Base-by-base conservation (phyloP, 2,888 invertebrate genomes). In the Sicus ferrugineus region DNA sequence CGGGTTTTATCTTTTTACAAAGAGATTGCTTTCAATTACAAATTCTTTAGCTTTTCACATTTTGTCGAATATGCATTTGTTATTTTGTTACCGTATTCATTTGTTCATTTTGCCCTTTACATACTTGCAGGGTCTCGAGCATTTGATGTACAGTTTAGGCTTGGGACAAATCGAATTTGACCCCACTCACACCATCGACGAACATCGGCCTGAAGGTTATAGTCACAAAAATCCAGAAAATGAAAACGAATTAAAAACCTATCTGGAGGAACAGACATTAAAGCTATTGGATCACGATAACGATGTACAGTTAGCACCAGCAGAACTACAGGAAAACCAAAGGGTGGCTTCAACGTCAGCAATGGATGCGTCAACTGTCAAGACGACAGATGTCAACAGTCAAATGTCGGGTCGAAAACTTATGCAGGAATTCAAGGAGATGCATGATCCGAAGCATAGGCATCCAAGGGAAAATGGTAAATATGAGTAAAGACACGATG, bases 71-170 rank as follows among this genome's bases (percentile, higher is more conserved):
- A 54, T 9, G 14, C 23, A 52, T 52, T 7, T 52, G n/a, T 52
- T 52, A 52, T 3, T 1, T 2, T 23, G 23, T 23, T 23, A 23
- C 4, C 2, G 21, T 21, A 28, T 54, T 54, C 11, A 54, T 14
- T 23, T 23, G 21, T 23, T n/a, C 21, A 23, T n/a, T 38, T 61
- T 14, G 34, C 19, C 38, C 23, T 30, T 21, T 48, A 48, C 66
- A 59, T 58, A 30, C 28, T 71, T 71, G 2, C 85, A 90, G 90
- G 91, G 91, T 14, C 89, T 91, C 74, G 91, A 91, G 81, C 91
- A 91, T 77, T 83, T 91, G 59, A 85, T 91, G 82, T 88, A 88
- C 76, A 91, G 87, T 76, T 82, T 91, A 23, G 91, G 91, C 0
- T 84, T 91, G n/a, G 91, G 90, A 0, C 89, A 89, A 14, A 85